phyloP scores from a whole-genome alignment of 1,140 invertebrate genomes.

The Ectropis grisescens region DNA sequence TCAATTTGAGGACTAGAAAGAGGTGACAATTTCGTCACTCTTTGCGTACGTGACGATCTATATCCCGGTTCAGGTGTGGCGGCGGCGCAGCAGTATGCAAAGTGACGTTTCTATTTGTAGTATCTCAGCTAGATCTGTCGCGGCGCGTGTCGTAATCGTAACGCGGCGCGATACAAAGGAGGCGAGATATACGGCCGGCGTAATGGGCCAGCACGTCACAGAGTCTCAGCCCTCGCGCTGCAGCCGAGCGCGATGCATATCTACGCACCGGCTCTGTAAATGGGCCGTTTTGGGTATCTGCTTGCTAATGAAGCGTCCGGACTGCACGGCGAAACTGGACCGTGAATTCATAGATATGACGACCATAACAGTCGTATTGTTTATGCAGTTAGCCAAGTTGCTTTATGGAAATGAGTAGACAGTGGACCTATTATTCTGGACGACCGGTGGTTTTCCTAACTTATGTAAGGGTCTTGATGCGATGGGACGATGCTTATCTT shows the following conservation, averaged over 20 bases:
- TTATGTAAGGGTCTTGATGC: too few relatives aligned
- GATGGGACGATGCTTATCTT: too few relatives aligned
- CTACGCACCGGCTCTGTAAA: conserved; percentile 50
- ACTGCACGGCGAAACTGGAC: conserved; percentile 41
- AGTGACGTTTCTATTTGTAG: conserved; percentile 61
- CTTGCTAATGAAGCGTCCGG: conserved; percentile 57
- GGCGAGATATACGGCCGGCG: conserved; percentile 47
- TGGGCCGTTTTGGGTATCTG: conserved; percentile 60
- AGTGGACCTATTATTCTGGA: too few relatives aligned
- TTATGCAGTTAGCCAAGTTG: conserved; percentile 24
- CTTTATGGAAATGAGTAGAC: conserved; percentile 25
- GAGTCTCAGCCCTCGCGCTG: conserved; percentile 24
- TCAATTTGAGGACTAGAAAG: not conserved
- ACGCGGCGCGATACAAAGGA: conserved; percentile 53
- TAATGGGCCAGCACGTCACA: conserved; percentile 53
- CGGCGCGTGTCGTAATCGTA: conserved; percentile 51
- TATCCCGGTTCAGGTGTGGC: conserved; percentile 29
- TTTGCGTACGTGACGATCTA: conserved; percentile 25
- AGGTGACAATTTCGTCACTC: conserved; percentile 31
- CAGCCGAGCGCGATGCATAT: conserved; percentile 58
- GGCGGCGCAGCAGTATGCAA: conserved; percentile 41
- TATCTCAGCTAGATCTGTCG: conserved; percentile 58
- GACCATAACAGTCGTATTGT: conserved; percentile 38
- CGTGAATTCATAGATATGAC: conserved; percentile 48
- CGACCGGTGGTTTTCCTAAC: too few relatives aligned